Percentiles rank a stretch among this genome's conserved stretches.
phyloP scores from a whole-genome alignment of 2,113 vertebrate genomes.

The Empidonax traillii region DNA sequence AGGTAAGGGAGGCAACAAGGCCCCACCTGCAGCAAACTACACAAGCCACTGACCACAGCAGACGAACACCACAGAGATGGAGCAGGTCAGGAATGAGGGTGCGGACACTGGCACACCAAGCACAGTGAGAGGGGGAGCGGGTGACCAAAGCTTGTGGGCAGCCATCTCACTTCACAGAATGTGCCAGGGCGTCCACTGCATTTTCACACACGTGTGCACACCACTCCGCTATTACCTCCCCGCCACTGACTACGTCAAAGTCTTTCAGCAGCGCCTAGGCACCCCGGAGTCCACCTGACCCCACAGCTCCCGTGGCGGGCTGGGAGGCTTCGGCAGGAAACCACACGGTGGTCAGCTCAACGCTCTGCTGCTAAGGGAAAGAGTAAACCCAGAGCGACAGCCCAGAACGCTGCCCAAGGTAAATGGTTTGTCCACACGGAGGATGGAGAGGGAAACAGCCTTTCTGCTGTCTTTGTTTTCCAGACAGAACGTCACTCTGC shows the following conservation, averaged over 20 bases:
- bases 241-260: neutral
- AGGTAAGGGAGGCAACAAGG: neutral
- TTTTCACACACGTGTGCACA: neutral
- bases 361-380: neutral
- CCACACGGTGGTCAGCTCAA: neutral
- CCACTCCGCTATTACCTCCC: neutral
- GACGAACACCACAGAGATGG: neutral
- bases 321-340: neutral
- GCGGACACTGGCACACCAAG: neutral
- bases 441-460: accelerated
- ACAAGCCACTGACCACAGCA: neutral
- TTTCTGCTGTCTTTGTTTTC: neutral
- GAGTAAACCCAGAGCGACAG: neutral
- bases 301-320: neutral
- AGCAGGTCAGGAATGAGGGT: neutral
- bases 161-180: neutral
- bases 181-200: neutral
- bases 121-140: accelerated
- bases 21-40: neutral
- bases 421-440: accelerated
- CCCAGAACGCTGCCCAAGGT: neutral
- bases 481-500: accelerated
- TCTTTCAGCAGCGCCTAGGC: neutral
- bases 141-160: neutral
- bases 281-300: neutral